These are phyloP conservation scores for Scaptomyza reducta DNA, from an alignment of 2,888 invertebrate species.

Conservation along the genomic window DNA sequence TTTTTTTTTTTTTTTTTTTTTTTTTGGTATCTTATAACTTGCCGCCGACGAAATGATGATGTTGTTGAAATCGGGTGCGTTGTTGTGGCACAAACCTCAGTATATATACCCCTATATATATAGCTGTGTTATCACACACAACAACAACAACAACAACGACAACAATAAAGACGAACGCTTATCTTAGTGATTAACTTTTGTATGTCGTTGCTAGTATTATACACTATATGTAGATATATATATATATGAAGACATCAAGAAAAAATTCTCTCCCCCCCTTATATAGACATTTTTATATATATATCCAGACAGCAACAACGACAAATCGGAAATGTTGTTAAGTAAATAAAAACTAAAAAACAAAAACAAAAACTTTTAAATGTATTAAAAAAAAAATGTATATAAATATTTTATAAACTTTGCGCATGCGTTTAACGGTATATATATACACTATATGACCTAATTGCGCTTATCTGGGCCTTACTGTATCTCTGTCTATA, in stretches of 20 bases:
- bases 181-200: conserved; percentile 66
- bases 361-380: conserved; percentile 8
- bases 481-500: conserved; percentile 9
- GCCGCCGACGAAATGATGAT: conserved; percentile 56
- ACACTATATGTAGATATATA: conserved; percentile 38
- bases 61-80: conserved; percentile 64
- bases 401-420: neutral
- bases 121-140: conserved; percentile 22
- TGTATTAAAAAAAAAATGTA: conserved; percentile 16
- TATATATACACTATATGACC: neutral
- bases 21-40: conserved; percentile 59
- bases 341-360: conserved; percentile 16
- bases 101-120: conserved; percentile 2
- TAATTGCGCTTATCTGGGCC: conserved; percentile 24
- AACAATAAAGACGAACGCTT: conserved; percentile 40
- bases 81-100: conserved; percentile 56
- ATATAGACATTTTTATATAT: too few species aligned
- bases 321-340: conserved; percentile 10
- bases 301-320: conserved; percentile 9
- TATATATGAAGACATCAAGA: conserved; percentile 1
- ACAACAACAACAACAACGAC: neutral
- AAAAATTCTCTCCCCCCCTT: neutral
- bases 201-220: conserved; percentile 49
- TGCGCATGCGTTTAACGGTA: neutral
- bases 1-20: conserved; percentile 5